These are phyloP conservation scores for Lymantria dispar DNA, from an alignment of 2,888 invertebrate species.

Conservation along the genomic window DNA sequence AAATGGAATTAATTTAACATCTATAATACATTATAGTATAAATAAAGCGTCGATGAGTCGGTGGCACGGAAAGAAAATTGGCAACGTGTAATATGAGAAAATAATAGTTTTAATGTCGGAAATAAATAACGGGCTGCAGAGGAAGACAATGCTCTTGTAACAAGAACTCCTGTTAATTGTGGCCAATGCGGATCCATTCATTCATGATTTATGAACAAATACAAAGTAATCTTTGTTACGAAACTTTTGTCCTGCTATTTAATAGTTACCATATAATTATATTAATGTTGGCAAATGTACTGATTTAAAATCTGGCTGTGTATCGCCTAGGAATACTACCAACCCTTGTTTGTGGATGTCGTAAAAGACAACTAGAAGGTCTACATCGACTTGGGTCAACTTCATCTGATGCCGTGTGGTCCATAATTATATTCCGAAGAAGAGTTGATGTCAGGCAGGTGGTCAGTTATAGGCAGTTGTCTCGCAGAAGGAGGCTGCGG, in stretches of 20 bases:
- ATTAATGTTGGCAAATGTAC: no score
- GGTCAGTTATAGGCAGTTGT: no score
- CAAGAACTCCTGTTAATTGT: slow-evolving; percentile 76
- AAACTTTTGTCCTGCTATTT: slow-evolving; percentile 30
- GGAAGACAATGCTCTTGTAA: slow-evolving; percentile 76
- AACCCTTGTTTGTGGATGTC: no score
- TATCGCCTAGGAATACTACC: no score
- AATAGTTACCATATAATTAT: no score
- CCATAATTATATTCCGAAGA: no score
- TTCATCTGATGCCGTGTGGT: no score
- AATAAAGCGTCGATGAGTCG: slow-evolving; percentile 63
- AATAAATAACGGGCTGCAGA: slow-evolving; percentile 71
- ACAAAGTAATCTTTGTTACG: slow-evolving; percentile 61
- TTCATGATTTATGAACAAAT: slow-evolving; percentile 70
- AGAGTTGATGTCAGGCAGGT: no score
- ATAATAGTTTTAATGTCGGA: slow-evolving; percentile 76
- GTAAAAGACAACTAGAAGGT: no score
- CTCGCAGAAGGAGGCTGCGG: no score
- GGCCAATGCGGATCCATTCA: slow-evolving; percentile 61
- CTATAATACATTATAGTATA: slow-evolving; percentile 52
- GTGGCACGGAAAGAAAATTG: slow-evolving; percentile 66
- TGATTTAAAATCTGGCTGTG: no score
- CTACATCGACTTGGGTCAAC: no score
- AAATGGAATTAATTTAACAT: slow-evolving; percentile 65
- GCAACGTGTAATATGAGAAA: slow-evolving; percentile 62